A percentile compares a stretch with the other conserved stretches of the same genome.
Evolutionary conservation across 1,140 invertebrate species (phyloP).

Genomic region (Drosophila serrata): DNA sequence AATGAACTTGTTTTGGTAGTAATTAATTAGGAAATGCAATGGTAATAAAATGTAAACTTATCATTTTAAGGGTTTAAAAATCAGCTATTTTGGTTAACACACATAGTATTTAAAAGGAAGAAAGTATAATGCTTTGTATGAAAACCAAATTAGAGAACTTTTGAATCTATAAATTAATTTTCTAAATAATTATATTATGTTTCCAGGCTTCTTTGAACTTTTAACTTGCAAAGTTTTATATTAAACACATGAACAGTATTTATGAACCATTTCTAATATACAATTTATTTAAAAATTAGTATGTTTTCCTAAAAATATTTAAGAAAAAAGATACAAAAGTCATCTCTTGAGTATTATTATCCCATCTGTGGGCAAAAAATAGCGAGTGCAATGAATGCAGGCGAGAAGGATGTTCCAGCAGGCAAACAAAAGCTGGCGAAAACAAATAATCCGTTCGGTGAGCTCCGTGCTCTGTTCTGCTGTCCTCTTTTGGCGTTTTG

Average conservation of each 20-base stretch:
- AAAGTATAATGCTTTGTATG: no score
- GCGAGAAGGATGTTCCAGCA: slow-evolving; percentile 33
- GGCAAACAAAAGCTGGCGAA: slow-evolving; percentile 78
- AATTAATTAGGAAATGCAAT: no score
- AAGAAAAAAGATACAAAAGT: background rate
- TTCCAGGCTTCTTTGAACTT: background rate
- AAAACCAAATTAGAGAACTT: background rate
- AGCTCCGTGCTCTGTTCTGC: slow-evolving; percentile 32
- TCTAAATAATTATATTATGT: background rate
- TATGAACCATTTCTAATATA: background rate
- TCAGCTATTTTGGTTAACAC: no score
- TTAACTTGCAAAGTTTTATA: accelerated
- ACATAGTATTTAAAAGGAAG: no score
- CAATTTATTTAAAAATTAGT: background rate
- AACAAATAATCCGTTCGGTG: slow-evolving; percentile 71
- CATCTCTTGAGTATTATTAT: slow-evolving; percentile 18
- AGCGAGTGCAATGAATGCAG: slow-evolving; percentile 32
- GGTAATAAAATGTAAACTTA: no score
- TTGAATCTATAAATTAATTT: background rate
- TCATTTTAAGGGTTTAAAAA: no score
- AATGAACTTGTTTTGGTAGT: no score
- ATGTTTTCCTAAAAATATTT: background rate
- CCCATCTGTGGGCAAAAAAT: slow-evolving; percentile 5
- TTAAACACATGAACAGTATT: background rate
- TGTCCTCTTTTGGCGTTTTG: slow-evolving; percentile 43